Base-by-base conservation (phyloP, 2,113 vertebrate genomes). In the Oostethus manadensis region DNA sequence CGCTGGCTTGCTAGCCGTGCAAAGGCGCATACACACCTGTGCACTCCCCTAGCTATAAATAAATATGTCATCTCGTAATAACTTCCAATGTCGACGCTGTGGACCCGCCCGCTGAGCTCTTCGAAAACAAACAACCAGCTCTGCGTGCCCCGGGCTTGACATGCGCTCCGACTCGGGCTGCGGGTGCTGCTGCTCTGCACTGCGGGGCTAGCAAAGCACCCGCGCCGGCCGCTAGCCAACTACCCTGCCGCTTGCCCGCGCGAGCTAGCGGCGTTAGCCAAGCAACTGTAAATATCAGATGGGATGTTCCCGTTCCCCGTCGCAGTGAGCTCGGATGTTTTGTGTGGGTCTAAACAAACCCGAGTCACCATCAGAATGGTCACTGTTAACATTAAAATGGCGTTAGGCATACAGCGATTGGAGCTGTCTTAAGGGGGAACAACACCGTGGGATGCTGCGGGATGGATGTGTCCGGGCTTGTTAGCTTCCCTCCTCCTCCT, bases 71-170 rank as follows among this genome's bases (percentile, higher is more conserved):
- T 59, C 45, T 56, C 18, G 45, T 66, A 71, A 61, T 70, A 66
- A 16, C 63, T 58, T 26, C 79, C 80, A 83, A 83, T 80, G 80
- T 85, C 83, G 80, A 76, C 58, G 51, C 58, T 64, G 65, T 71
- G 51, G 51, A 76, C 58, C 65, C 64, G 67, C 67, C 62, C 76
- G 64, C 70, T 51, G 73, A 66, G 14, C 33, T 62, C 8, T 0
- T 5, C 29, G 53, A 29, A 60, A 59, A 47, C 18, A 35, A 61
- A 7, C 62, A 8, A 26, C 40, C 8, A 3, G 21, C 17, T 1
- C 42, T 0, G 14, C 8, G 29, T 11, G 16, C 0, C 45, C 46
- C 38, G 0, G 38, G n/a, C 48, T 1, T 43, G 17, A 20, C 20
- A 47, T 16, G 33, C 44, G 22, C 22, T n/a, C 65, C 62, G n/a